Base-by-base conservation (phyloP, 2,888 invertebrate genomes). In the Sceliomorpha sp. region DNA sequence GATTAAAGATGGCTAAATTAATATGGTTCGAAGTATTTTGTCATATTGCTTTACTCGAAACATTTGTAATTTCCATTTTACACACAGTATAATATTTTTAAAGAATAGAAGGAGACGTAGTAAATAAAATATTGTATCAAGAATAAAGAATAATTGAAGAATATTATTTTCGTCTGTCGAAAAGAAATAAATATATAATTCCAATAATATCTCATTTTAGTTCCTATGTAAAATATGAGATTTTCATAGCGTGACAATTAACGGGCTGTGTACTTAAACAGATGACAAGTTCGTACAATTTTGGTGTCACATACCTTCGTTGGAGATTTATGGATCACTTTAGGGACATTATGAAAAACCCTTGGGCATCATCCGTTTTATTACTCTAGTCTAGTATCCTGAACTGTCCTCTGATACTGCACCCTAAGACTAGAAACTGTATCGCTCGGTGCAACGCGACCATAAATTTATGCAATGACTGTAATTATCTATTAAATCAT, bases 401-500 rank as follows among this genome's bases (percentile, higher is more conserved):
- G 24, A 59, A 60, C 44, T 60, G 44, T 56, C 60, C 31, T 50
- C 32, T 44, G 31, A 45, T 55, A 56, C 14, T 6, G 60, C 48
- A 44, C 55, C 56, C 29, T 10, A 13, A 32, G 59, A 48, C 40
- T 56, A 45, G 62, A 58, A 58, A 69, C 47, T 59, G 40, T 59
- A 48, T 45, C 44, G 51, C 42, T 48, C 44, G 51, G 53, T 34
- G 32, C 27, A 48, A 31, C 53, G 13, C 17, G 29, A 27, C 9
- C 53, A 63, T 59, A 53, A 58, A 63, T 62, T 62, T 39, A 48
- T 24, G 17, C 29, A 53, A 53, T 63, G 17, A 20, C 47, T 50
- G 63, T 59, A 63, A 69, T 69, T 59, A 69, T 63, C 53, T 36
- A 53, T 59, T 58, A 53, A 59, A 69, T 63, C 47, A 59, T 58